Evolutionary conservation across 2,113 vertebrate species (phyloP), one percentile per base, ranked within the genome.

Genomic region (Lutjanus erythropterus): DNA sequence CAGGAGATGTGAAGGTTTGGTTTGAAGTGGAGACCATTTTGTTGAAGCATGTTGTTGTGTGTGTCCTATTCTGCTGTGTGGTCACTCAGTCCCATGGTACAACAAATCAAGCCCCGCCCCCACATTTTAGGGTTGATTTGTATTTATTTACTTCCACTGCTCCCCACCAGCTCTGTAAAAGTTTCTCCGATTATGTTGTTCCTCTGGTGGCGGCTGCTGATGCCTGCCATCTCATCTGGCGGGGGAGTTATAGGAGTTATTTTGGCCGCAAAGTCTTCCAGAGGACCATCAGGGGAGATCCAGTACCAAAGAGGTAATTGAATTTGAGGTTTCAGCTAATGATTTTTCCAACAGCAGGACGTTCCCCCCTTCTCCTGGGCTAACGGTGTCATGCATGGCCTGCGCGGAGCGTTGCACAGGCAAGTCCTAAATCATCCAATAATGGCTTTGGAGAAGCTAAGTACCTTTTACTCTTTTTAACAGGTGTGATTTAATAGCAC

Each of bases 301-400:
- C 62, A 79, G 61, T 75, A 71, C 55, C 27, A 29, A 65, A 76
- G 61, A 82, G 69, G 79, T 91, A 89, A 92, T 89, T 89, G 72
- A 88, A 93, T 91, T 79, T 85, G 76, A 82, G 83, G 66, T 87
- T 88, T 80, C 47, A 53, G 76, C 70, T 86, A 90, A 91, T 87
- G 78, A 88, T 88, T 88, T 87, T 78, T 79, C 75, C 71, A 89
- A 84, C 76, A 64, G 83, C 33, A n/a, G 53, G 66, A 74, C 15
- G 3, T 19, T 52, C 8, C 50, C 71, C 68, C 44, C 6, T 82
- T 77, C 70, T 73, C 55, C 14, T 35, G 67, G 64, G 59, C 65
- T 50, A 5, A 2, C 64, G 42, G 81, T 59, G 71, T 85, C 88
- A 83, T 68, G 77, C 65, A 68, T 82, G 71, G 70, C 64, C 61